These are phyloP conservation scores for Subanguina moxae DNA, from an alignment of 1,140 invertebrate species.

Conservation along the genomic window DNA sequence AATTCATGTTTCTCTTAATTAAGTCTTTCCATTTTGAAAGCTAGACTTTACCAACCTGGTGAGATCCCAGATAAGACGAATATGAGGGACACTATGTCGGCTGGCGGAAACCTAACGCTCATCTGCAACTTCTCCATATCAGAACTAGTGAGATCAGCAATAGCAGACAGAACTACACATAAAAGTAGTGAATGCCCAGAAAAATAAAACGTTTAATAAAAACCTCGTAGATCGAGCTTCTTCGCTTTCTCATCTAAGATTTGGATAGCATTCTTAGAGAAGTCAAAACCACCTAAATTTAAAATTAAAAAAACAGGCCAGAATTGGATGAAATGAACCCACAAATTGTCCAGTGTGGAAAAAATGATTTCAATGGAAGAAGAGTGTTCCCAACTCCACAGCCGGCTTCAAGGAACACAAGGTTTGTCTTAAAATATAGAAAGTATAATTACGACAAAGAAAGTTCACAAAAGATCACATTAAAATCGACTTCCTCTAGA, in stretches of 20 bases:
- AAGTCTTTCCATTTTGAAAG: too few relatives aligned
- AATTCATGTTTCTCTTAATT: constrained; percentile 70
- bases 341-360: constrained; percentile 71
- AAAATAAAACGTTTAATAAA: not conserved
- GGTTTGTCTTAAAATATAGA: constrained; percentile 37
- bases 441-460: constrained; percentile 11
- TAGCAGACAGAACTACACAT: not conserved
- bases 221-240: constrained; percentile 16
- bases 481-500: constrained; percentile 45
- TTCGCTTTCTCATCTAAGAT: constrained; percentile 42
- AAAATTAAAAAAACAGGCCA: constrained; percentile 62
- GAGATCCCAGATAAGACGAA: constrained; percentile 77
- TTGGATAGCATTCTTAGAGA: constrained; percentile 69
- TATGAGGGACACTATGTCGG: constrained; percentile 71
- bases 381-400: constrained; percentile 96
- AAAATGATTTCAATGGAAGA: constrained; percentile 81
- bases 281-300: constrained; percentile 74
- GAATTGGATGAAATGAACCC: constrained; percentile 87
- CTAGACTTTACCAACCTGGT: constrained; percentile 60
- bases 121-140: too few relatives aligned
- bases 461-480: constrained; percentile 4
- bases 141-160: not conserved
- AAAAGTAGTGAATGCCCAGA: not conserved
- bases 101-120: constrained; percentile 51
- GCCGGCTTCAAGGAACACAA: constrained; percentile 76